Percentiles rank a stretch among this genome's conserved stretches.
phyloP scores from a whole-genome alignment of 2,113 vertebrate genomes.

The Rhinolophus ferrumequinum region DNA sequence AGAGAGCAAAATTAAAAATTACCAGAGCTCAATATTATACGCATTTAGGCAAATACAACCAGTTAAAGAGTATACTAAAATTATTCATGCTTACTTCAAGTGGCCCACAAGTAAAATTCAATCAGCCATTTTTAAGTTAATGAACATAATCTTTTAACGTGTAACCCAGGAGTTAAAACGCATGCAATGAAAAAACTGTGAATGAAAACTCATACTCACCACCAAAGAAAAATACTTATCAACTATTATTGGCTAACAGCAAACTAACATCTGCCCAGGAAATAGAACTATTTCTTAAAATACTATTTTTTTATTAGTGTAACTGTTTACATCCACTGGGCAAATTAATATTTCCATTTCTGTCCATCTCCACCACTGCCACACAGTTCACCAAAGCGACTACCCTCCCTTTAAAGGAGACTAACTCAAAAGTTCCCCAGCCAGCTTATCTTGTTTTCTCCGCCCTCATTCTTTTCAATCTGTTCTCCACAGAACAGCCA shows the following conservation, averaged over 20 bases:
- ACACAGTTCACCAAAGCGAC: neutral
- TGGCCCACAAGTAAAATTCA: constrained; percentile 19
- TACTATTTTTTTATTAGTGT: neutral
- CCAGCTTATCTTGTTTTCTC: neutral
- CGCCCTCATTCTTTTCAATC: neutral
- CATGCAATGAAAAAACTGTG: neutral
- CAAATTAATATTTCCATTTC: neutral
- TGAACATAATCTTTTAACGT: neutral
- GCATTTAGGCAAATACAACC: constrained; percentile 9
- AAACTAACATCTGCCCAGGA: neutral
- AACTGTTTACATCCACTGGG: neutral
- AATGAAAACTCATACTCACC: neutral
- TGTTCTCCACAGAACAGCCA: neutral
- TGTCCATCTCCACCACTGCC: neutral
- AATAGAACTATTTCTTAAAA: constrained; percentile 21
- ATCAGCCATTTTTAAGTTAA: constrained; percentile 7
- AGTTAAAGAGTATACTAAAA: neutral
- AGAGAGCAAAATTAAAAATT: constrained; percentile 52
- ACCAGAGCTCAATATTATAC: constrained; percentile 10
- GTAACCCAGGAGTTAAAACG: neutral
- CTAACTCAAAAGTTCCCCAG: neutral
- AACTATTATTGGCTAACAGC: neutral
- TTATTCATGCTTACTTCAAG: neutral
- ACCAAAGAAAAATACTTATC: constrained; percentile 18
- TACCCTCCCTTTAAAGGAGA: neutral